Base-by-base conservation (phyloP, 53 echinoderm and acorn worm species). In the Antedon mediterranea region DNA sequence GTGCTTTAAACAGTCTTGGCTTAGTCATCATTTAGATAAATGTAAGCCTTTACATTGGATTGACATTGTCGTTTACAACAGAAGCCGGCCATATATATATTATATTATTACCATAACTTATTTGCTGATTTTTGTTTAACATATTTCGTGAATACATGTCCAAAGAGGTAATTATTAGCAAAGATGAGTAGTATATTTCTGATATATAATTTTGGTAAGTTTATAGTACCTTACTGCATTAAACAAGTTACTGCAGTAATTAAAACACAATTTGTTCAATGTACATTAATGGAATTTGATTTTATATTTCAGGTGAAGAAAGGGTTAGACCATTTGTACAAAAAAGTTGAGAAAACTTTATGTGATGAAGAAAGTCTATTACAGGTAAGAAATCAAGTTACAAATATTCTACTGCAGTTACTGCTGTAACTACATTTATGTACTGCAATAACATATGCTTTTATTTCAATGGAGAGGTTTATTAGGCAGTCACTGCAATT, bases 291-390 rank as follows among this genome's bases (percentile, higher is more conserved):
- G 4, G 28, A 28, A 72, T 4, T 72, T 5, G 28, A 5, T 72
- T 37, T 37, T 6, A 37, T 37, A 73, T 76, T 43, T 0, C 81
- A 94, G 95, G 91, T 95, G n/a, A 95, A 92, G 77, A 87, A 92
- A 83, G 91, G 91, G 3, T 84, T 95, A 29, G 95, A 95, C 26
- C 87, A 84, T 74, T 81, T 95, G 76, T 87, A 87, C 84, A 95
- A 81, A 79, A 95, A 95, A 74, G 89, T 95, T 41, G 95, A 95
- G 81, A 95, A 95, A 82, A 95, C 95, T 31, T 75, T 95, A 3
- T 95, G 95, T 83, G 95, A 95, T 70, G 95, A 95, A 72, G 91
- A 91, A 75, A 95, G 87, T 75, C 77, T 95, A n/a, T 77, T 89
- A 77, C 95, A 95, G 95, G 95, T 95, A 76, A 73, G n/a, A n/a